Base-by-base conservation (phyloP, 2,797 vertebrate genomes). In the Moxostoma hubbsi region DNA sequence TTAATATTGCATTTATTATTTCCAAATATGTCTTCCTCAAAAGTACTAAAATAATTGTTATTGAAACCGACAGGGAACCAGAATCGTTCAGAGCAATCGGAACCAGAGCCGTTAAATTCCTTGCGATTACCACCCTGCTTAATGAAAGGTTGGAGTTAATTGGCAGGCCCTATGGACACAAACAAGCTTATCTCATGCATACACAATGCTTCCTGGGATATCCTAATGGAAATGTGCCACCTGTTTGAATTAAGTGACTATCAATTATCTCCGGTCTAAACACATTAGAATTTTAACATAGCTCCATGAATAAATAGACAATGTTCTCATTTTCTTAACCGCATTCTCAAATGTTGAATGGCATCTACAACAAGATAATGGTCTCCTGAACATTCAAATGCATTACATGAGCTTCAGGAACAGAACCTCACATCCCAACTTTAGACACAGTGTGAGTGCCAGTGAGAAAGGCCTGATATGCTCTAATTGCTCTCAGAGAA, bases 401-500 rank as follows among this genome's bases (percentile, higher is more conserved):
- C 50, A 71, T 55, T 1, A 11, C 6, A 53, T 62, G 53, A 15
- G 59, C 15, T 4, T 58, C 18, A 24, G 5, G 7, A 53, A 51
- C 53, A 46, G 36, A 15, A 46, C 54, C 49, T 61, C 46, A 76
- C n/a, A 10, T 66, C 8, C 15, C 71, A 67, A 59, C 53, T 68
- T 74, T 58, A 73, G 45, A 66, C 68, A 79, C 73, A 58, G 61
- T 66, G 11, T 10, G 49, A 73, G 68, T 72, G 69, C 16, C 61
- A 66, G 5, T 15, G 13, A 77, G 74, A 58, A 77, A 74, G 9
- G 45, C 58, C 75, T 79, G 79, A 75, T 82, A 73, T 53, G 12
- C 81, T 68, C 57, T 68, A 54, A 68, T 59, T 59, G 16, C 57
- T 74, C 49, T 73, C 62, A 63, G 53, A 68, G 45, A 63, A 61